These are phyloP conservation scores for Cheirogaleus medius DNA, from an alignment of 2,113 vertebrate genomes.

Conservation along the genomic window DNA sequence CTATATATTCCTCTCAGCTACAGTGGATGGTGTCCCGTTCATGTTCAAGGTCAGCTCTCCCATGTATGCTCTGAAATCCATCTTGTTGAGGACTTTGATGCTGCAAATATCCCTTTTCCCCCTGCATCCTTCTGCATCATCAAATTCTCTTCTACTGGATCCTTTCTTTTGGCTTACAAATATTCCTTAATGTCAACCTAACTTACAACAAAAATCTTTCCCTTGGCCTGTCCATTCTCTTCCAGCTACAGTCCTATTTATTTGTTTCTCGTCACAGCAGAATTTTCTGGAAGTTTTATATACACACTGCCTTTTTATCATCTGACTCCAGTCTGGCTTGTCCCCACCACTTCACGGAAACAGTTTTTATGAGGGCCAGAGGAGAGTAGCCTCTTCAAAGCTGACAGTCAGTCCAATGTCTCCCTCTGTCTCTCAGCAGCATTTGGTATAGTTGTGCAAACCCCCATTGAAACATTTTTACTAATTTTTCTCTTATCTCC, in stretches of 20 bases:
- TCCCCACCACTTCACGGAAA: background rate
- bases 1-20: background rate
- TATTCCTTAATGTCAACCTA: background rate
- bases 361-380: background rate
- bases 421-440: background rate
- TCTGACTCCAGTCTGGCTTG: background rate
- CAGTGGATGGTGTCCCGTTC: no score
- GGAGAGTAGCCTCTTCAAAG: background rate
- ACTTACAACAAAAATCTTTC: background rate
- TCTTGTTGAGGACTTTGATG: background rate
- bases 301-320: background rate
- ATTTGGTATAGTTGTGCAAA: background rate
- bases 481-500: background rate
- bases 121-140: background rate
- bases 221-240: background rate
- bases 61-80: background rate
- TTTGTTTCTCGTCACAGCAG: background rate
- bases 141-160: background rate
- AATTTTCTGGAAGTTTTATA: background rate
- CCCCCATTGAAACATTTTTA: background rate
- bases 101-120: background rate
- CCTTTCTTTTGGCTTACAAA: background rate
- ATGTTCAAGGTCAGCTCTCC: background rate
- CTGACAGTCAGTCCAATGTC: no score
- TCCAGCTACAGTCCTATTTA: background rate